These are phyloP conservation scores for Pseudomyrmex cubaensis DNA, from an alignment of 1,140 invertebrate genomes.

Conservation along the genomic window DNA sequence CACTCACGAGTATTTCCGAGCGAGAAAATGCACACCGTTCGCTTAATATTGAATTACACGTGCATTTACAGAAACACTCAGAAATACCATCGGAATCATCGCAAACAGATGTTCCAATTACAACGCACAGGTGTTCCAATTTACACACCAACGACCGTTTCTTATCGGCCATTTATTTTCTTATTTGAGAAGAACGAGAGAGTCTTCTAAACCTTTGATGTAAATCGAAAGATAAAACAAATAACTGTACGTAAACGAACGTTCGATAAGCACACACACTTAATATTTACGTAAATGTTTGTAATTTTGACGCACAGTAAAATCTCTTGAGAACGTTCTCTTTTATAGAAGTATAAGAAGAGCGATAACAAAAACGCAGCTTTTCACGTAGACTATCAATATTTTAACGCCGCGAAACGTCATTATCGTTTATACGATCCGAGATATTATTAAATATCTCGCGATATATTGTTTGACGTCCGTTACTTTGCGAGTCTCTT, in stretches of 20 bases:
- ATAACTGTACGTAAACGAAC: too few species aligned
- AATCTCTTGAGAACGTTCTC: not conserved
- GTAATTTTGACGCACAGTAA: not conserved
- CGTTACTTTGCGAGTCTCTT: not conserved
- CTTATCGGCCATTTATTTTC: too few species aligned
- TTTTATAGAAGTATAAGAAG: conserved; percentile 11
- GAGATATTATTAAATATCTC: conserved; percentile 14
- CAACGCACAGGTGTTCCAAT: too few species aligned
- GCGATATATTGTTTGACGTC: conserved; percentile 20
- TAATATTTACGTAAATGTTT: conserved; percentile 6
- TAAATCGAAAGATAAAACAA: not conserved
- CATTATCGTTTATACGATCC: conserved; percentile 6
- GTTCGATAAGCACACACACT: not conserved
- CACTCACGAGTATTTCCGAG: not conserved
- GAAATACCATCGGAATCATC: not conserved
- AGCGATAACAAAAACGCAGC: not conserved
- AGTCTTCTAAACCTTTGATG: too few species aligned
- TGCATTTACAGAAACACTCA: conserved; percentile 13
- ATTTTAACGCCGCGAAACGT: not conserved
- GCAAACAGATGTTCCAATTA: not conserved
- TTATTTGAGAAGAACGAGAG: too few species aligned
- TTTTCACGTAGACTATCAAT: not conserved
- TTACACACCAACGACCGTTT: too few species aligned
- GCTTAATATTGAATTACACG: conserved; percentile 46
- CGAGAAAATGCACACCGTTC: conserved; percentile 4